Percentiles rank a stretch among this genome's conserved stretches.
Conservation (phyloP, 2,797 vertebrate species). For the Gymnodraco acuticeps region DNA sequence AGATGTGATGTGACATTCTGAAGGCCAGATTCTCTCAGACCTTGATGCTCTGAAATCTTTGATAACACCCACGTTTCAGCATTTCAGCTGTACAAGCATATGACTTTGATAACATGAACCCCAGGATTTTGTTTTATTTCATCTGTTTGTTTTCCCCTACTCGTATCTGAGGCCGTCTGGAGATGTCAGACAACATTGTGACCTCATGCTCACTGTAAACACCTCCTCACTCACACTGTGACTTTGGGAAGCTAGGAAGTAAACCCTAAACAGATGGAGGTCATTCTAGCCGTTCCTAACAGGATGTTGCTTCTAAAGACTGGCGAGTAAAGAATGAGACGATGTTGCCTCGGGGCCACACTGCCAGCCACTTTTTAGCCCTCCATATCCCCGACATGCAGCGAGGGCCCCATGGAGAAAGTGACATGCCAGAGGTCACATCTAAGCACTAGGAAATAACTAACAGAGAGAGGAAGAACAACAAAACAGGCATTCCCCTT, state of each 20-base stretch:
- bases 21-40: conserved; percentile 28
- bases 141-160: conserved; percentile 26
- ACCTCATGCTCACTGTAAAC: conserved; percentile 39
- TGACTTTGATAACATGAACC: conserved; percentile 2
- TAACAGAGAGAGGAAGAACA: conserved; percentile 69
- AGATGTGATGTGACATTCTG: neutral
- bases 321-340: conserved; percentile 29
- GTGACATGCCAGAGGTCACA: conserved; percentile 63
- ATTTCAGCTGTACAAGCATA: conserved; percentile 19
- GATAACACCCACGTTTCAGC: conserved; percentile 20
- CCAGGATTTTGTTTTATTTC: conserved; percentile 20
- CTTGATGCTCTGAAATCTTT: conserved; percentile 4
- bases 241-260: conserved; percentile 44
- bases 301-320: conserved; percentile 50
- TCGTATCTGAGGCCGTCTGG: conserved; percentile 29
- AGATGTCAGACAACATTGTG: conserved; percentile 28
- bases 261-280: conserved; percentile 69
- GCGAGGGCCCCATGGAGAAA: conserved; percentile 44
- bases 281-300: conserved; percentile 29
- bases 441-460: conserved; percentile 71
- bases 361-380: conserved; percentile 39
- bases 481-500: conserved; percentile 55
- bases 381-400: conserved; percentile 26
- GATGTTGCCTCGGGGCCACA: conserved; percentile 42
- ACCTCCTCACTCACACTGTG: conserved; percentile 44